Evolutionary conservation across 1,140 invertebrate species (phyloP).

Genomic region (Lanistes nyassanus): DNA sequence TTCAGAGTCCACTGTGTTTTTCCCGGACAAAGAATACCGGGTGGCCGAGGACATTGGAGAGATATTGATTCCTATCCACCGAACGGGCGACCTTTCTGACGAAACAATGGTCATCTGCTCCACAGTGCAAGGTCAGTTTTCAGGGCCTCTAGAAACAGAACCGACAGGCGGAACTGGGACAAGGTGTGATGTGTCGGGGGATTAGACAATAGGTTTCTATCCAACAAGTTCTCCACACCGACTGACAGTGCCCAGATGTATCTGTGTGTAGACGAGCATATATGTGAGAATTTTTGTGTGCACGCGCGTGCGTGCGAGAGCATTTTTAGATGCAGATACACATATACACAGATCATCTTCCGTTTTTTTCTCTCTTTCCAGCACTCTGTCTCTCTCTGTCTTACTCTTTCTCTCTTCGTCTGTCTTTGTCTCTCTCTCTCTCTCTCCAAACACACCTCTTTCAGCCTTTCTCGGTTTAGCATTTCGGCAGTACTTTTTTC

Average conservation of each 20-base stretch:
- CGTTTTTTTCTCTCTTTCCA: neutral
- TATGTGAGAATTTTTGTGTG: no score
- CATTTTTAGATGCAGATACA: no score
- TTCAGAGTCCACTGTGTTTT: conserved; percentile 61
- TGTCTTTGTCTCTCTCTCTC: neutral
- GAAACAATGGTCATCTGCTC: conserved; percentile 66
- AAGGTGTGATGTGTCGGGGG: no score
- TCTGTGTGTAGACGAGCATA: no score
- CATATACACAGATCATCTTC: no score
- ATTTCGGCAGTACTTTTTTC: neutral
- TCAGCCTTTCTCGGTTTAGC: no score
- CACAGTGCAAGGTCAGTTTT: conserved; percentile 58
- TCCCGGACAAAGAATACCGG: conserved; percentile 55
- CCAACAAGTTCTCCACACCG: no score
- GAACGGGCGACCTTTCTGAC: conserved; percentile 64
- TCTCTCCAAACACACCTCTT: neutral
- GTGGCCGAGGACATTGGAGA: conserved; percentile 63
- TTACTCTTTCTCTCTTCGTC: conserved; percentile 8
- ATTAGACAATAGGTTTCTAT: no score
- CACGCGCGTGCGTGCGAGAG: no score
- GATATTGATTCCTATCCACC: conserved; percentile 60
- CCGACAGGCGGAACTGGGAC: no score
- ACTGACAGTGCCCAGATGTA: no score
- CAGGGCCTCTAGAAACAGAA: neutral
- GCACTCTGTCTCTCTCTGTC: conserved; percentile 7